phyloP scores from a whole-genome alignment of 2,888 invertebrate species.

The Physocephala rufipes region DNA sequence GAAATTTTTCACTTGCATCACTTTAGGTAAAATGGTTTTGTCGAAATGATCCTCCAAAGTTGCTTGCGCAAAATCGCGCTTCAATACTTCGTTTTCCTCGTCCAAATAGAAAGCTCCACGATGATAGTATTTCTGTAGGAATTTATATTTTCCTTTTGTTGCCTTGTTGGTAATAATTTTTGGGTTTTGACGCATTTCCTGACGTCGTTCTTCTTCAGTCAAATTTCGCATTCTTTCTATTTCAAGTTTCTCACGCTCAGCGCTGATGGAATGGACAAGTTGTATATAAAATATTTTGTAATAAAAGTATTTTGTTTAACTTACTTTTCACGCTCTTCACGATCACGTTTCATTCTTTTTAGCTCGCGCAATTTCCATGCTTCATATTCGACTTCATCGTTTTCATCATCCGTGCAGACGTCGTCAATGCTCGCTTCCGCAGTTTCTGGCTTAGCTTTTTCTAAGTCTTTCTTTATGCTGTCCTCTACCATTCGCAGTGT shows the following conservation, averaged over 20 bases:
- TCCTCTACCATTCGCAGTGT: constrained; percentile 92
- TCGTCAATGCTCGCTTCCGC: constrained; percentile 83
- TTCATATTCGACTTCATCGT: constrained; percentile 96
- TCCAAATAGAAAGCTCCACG: constrained; percentile 98
- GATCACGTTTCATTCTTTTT: constrained; percentile 93
- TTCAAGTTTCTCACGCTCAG: constrained; percentile 87
- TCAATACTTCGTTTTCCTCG: constrained; percentile 88
- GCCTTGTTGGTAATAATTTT: constrained; percentile 93
- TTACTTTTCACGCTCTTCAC: constrained; percentile 93
- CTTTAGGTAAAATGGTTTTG: constrained; percentile 97
- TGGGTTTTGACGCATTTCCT: constrained; percentile 89
- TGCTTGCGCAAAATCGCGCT: constrained; percentile 93
- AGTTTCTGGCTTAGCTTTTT: constrained; percentile 72
- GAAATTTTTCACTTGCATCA: constrained; percentile 99
- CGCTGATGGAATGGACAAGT: constrained; percentile 67
- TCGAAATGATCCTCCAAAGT: constrained; percentile 99
- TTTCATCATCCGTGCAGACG: constrained; percentile 93
- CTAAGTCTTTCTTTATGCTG: constrained; percentile 83
- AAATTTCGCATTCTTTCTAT: constrained; percentile 90
- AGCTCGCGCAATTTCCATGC: constrained; percentile 97
- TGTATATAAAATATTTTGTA: not conserved
- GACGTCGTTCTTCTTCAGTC: constrained; percentile 95
- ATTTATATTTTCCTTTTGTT: constrained; percentile 98
- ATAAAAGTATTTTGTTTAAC: constrained; percentile 58
- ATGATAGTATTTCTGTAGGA: constrained; percentile 99